Percentiles rank a stretch among this genome's conserved stretches.
phyloP scores from a whole-genome alignment of 2,797 vertebrate genomes.

The Enteromius anoplus region DNA sequence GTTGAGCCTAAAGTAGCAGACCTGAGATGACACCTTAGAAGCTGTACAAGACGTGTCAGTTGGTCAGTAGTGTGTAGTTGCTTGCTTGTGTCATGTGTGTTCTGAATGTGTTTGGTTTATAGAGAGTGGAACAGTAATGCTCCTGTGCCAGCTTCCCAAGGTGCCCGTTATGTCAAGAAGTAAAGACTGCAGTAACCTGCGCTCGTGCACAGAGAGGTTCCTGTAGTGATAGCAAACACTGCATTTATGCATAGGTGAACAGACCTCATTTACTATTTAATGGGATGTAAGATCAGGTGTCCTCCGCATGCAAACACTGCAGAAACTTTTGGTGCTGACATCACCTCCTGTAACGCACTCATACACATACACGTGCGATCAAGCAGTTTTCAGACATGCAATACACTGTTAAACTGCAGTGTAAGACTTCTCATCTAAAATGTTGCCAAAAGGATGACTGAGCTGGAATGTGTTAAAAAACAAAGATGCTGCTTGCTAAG shows the following conservation, averaged over 20 bases:
- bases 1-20: neutral
- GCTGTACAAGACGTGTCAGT: neutral
- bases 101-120: constrained; percentile 9
- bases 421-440: constrained; percentile 20
- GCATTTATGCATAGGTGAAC: constrained; percentile 50
- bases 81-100: neutral
- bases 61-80: neutral
- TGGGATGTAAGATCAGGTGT: constrained; percentile 35
- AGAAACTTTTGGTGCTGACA: constrained; percentile 40
- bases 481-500: constrained; percentile 20
- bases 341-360: constrained; percentile 47
- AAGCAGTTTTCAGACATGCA: constrained; percentile 9
- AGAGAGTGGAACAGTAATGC: constrained; percentile 53
- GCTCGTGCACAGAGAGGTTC: constrained; percentile 65
- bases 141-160: constrained; percentile 71
- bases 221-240: constrained; percentile 60
- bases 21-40: neutral
- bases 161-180: constrained; percentile 73
- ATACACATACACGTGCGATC: constrained; percentile 5
- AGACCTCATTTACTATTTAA: constrained; percentile 51
- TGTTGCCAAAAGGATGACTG: neutral
- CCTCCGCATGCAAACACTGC: constrained; percentile 31
- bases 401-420: constrained; percentile 15
- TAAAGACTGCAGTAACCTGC: constrained; percentile 77
- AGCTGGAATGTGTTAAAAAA: neutral